Base-by-base conservation (phyloP, 2,888 invertebrate genomes). In the Alentia gelatinosa region DNA sequence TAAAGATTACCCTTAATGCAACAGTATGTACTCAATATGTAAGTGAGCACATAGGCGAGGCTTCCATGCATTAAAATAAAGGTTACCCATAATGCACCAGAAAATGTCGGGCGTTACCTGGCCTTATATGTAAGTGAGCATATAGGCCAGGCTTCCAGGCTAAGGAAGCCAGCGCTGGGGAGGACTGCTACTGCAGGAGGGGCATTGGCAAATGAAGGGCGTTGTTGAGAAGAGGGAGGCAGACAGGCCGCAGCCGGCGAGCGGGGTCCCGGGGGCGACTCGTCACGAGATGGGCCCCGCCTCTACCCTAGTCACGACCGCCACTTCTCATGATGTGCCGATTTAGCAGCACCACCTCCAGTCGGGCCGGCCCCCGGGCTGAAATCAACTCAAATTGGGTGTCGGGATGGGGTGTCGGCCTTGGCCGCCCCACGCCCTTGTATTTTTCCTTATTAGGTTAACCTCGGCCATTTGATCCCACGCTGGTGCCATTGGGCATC, bases 351-450 rank as follows among this genome's bases (percentile, higher is more conserved):
- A 12, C 37, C 86, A n/a, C 47, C 47, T 30, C 86, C 15, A 42
- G 15, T 42, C 86, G 26, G 12, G 15, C 86, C 50, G 86, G 50
- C 42, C 86, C n/a, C 86, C 19, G 79, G 0, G 42, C 47, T 30
- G 30, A 86, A 86, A 86, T 86, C 86, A 86, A 86, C 86, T 86
- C 86, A 86, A 86, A 86, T 86, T 86, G 86, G 47, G 42, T 86
- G 47, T 47, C 15, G 47, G 50, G 86, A 86, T 86, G 50, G 86
- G 47, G 47, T 50, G 86, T 40, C 39, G 40, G 42, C 23, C 39
- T 9, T 23, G 42, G 35, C 47, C 26, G 12, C 33, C 33, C 12
- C 12, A n/a, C 86, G 86, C 86, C 47, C 86, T 86, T 86, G 86
- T 42, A 86, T 86, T 50, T 47, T 42, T 26, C 47, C 50, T 50